Conservation (phyloP, 2,797 vertebrate genomes). For the Acipenser oxyrinchus region DNA sequence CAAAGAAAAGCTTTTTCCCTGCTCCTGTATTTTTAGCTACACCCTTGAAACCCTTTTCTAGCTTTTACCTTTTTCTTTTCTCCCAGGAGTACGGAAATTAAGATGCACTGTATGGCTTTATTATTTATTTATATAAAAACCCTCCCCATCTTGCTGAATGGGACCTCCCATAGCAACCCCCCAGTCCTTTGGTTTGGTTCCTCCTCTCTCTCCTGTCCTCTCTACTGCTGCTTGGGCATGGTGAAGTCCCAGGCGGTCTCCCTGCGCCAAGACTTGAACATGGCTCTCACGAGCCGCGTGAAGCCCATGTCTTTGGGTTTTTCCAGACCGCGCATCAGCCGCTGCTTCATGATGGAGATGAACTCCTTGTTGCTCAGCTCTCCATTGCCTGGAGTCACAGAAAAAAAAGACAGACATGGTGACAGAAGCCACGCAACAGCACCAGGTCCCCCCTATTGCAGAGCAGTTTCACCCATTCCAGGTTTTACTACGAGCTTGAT, state of each 20-base stretch:
- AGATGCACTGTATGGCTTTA: too few species aligned
- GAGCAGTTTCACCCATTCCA: too few species aligned
- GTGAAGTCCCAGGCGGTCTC: slow-evolving; percentile 95
- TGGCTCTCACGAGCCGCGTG: slow-evolving; percentile 88
- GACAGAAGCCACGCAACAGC: background rate
- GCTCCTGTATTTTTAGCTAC: too few species aligned
- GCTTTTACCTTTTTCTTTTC: too few species aligned
- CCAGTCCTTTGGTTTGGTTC: too few species aligned
- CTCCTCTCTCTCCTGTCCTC: background rate
- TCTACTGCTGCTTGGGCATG: slow-evolving; percentile 62
- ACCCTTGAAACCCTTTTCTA: too few species aligned
- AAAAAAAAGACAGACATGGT: background rate
- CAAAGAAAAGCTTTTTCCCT: too few species aligned
- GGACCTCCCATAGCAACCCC: background rate
- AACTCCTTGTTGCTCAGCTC: slow-evolving; percentile 98
- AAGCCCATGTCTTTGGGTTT: slow-evolving; percentile 99
- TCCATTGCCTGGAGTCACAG: slow-evolving; percentile 70
- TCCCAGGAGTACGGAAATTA: too few species aligned
- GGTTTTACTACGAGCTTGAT: too few species aligned
- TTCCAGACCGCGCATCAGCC: slow-evolving; percentile 95
- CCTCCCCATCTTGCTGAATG: background rate
- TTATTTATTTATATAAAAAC: too few species aligned
- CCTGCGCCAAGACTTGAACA: slow-evolving; percentile 98
- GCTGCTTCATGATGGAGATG: slow-evolving; percentile 97
- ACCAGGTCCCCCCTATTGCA: too few species aligned